These are phyloP conservation scores for Gadopsis bispinosus DNA, from an alignment of 2,797 vertebrate species.

Conservation along the genomic window DNA sequence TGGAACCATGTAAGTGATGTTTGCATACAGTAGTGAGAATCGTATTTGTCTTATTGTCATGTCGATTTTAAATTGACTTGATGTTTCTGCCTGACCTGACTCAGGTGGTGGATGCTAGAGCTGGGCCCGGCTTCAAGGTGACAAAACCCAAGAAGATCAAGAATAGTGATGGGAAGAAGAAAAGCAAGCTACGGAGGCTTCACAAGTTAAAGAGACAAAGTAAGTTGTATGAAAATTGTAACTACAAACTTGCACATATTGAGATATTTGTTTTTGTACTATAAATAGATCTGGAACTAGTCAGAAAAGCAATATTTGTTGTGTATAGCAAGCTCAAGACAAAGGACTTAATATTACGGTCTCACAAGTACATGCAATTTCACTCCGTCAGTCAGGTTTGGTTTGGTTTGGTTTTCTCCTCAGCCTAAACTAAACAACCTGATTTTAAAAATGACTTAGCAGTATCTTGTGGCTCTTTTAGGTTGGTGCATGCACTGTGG, in stretches of 20 bases:
- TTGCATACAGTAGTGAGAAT: neutral
- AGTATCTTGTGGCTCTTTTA: slow-evolving; percentile 55
- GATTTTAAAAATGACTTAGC: slow-evolving; percentile 26
- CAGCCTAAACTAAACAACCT: neutral
- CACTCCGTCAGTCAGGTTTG: neutral
- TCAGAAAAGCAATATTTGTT: neutral
- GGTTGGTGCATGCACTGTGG: neutral
- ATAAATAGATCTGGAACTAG: neutral
- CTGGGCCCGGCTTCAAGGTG: slow-evolving; percentile 88
- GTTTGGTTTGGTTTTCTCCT: neutral
- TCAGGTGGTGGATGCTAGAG: slow-evolving; percentile 89
- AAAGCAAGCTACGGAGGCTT: slow-evolving; percentile 86
- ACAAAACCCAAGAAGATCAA: slow-evolving; percentile 90
- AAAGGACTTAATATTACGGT: neutral
- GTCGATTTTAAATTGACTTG: neutral
- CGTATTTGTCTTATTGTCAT: neutral
- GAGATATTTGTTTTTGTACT: neutral
- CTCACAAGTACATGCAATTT: neutral
- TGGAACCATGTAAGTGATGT: slow-evolving; percentile 86
- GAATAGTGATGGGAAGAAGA: slow-evolving; percentile 85
- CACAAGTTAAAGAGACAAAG: slow-evolving; percentile 89
- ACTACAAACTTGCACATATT: neutral
- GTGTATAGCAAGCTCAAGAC: neutral
- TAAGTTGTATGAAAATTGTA: slow-evolving; percentile 61
- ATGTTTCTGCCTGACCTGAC: slow-evolving; percentile 9